Evolutionary conservation across 2,113 vertebrate species (phyloP).

Genomic region (Martes martes): DNA sequence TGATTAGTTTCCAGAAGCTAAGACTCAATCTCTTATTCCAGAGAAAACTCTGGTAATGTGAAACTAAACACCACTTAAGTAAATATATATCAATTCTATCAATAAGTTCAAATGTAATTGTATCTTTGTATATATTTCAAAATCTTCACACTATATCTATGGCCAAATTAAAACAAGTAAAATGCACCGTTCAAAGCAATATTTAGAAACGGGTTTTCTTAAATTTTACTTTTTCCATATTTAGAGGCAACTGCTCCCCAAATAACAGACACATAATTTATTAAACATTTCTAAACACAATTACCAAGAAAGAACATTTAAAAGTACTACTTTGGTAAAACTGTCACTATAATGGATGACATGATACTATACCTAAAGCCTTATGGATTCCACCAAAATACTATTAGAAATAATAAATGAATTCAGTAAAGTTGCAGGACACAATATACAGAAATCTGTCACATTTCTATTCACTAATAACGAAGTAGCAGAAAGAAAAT

Average conservation of each 20-base stretch:
- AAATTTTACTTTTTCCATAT: conserved; percentile 23
- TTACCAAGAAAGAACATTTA: neutral
- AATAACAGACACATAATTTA: conserved; percentile 29
- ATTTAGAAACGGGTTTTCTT: neutral
- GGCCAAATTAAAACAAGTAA: neutral
- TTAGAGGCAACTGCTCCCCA: conserved; percentile 3
- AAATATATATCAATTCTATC: neutral
- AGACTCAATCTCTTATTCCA: conserved; percentile 10
- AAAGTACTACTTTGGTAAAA: neutral
- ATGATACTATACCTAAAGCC: neutral
- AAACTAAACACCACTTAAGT: neutral
- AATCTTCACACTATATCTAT: neutral
- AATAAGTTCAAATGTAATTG: neutral
- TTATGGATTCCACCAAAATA: neutral
- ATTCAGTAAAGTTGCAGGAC: neutral
- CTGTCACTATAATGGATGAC: neutral
- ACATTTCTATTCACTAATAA: neutral
- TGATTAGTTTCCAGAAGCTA: neutral
- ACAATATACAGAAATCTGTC: neutral
- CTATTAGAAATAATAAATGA: neutral
- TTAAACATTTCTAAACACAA: conserved; percentile 49
- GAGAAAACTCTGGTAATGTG: neutral
- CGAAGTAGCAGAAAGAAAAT: neutral
- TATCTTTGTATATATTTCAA: neutral
- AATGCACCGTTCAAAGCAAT: neutral